A percentile compares a stretch with the other conserved stretches of the same genome.
Conservation (phyloP, 2,113 vertebrate species). For the Puffinus mauretanicus region DNA sequence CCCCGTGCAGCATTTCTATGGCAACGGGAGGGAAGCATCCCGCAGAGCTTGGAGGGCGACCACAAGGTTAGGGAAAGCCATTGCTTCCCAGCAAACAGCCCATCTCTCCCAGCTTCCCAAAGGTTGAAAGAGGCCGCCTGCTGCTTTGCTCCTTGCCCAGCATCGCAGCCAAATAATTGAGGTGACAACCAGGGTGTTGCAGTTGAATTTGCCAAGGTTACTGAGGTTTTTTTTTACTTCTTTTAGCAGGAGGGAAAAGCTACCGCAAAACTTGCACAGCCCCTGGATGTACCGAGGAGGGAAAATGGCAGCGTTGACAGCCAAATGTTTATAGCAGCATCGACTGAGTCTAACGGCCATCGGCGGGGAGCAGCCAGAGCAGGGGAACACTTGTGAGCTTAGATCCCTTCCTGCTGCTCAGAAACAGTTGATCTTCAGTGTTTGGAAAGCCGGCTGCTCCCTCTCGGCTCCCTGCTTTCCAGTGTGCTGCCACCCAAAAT, state of each 20-base stretch:
- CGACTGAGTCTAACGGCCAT: rapidly evolving
- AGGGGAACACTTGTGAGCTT: background rate
- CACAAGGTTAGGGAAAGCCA: background rate
- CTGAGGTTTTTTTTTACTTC: background rate
- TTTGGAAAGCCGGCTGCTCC: background rate
- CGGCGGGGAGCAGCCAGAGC: background rate
- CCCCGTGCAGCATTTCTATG: background rate
- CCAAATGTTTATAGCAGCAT: background rate
- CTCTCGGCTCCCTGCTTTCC: background rate
- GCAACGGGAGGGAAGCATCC: background rate
- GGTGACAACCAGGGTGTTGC: rapidly evolving
- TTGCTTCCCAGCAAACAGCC: background rate
- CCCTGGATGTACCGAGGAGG: background rate
- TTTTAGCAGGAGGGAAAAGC: background rate
- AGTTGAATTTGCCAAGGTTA: rapidly evolving
- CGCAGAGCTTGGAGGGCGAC: background rate
- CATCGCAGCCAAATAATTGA: rapidly evolving
- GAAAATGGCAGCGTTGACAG: rapidly evolving
- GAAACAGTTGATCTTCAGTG: rapidly evolving
- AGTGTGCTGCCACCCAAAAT: background rate
- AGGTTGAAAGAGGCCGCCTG: background rate
- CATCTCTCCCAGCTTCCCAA: background rate
- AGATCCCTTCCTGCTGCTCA: background rate
- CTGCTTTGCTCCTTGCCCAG: background rate
- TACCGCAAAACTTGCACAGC: rapidly evolving